These are phyloP conservation scores for Pinctada fucata DNA, from an alignment of 2,888 invertebrate species.

Conservation along the genomic window DNA sequence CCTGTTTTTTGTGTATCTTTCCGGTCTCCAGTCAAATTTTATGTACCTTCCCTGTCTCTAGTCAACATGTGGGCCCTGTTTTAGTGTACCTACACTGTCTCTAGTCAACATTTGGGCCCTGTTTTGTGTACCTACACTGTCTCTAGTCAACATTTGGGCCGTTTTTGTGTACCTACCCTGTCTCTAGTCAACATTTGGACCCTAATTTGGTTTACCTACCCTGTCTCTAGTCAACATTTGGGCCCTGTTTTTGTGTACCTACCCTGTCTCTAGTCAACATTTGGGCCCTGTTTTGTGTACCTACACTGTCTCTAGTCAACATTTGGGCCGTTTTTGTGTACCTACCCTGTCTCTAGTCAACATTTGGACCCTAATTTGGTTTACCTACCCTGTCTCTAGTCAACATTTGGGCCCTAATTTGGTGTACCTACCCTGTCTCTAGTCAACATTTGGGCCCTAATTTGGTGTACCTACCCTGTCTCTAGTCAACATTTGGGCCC, in stretches of 20 bases:
- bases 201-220: too few relatives aligned
- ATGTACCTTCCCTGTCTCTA: slow-evolving; percentile 49
- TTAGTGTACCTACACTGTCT: slow-evolving; percentile 82
- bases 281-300: slow-evolving; percentile 78
- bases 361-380: too few relatives aligned
- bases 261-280: slow-evolving; percentile 78
- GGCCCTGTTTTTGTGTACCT: slow-evolving; percentile 82
- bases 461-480: slow-evolving; percentile 82
- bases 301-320: slow-evolving; percentile 53
- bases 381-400: slow-evolving; percentile 87
- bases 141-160: slow-evolving; percentile 79
- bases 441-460: too few relatives aligned
- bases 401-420: slow-evolving; percentile 97
- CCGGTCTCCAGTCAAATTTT: too few relatives aligned
- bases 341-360: too few relatives aligned
- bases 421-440: slow-evolving; percentile 82
- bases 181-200: too few relatives aligned
- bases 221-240: too few relatives aligned
- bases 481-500: not conserved
- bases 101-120: too few relatives aligned
- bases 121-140: slow-evolving; percentile 78
- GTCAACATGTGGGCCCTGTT: too few relatives aligned
- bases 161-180: too few relatives aligned
- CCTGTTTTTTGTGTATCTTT: slow-evolving; percentile 84
- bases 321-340: too few relatives aligned